These are phyloP conservation scores for Eucriotettix oculatus DNA, from an alignment of 2,888 invertebrate genomes.

Conservation along the genomic window DNA sequence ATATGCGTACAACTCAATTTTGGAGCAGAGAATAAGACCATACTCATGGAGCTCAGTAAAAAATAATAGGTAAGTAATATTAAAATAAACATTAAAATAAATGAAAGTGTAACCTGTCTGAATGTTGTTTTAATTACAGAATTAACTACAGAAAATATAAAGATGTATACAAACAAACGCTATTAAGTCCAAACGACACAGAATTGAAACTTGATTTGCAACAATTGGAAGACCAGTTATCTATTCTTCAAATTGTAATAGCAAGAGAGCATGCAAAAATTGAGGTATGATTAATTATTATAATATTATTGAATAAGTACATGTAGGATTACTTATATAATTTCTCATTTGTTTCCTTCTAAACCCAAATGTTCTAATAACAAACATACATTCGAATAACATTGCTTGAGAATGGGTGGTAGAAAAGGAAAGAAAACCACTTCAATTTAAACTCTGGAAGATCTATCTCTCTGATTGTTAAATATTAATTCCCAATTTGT, in stretches of 20 bases:
- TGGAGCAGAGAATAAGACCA: slow-evolving; percentile 54
- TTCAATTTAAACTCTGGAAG: too few species aligned
- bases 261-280: slow-evolving; percentile 66
- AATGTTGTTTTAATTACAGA: slow-evolving; percentile 16
- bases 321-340: slow-evolving; percentile 24
- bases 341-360: background rate
- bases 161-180: slow-evolving; percentile 48
- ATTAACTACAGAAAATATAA: slow-evolving; percentile 52
- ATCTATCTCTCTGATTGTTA: too few species aligned
- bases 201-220: slow-evolving; percentile 56
- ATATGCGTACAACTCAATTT: slow-evolving; percentile 50
- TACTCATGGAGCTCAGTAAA: slow-evolving; percentile 57
- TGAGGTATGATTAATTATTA: slow-evolving; percentile 35
- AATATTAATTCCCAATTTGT: too few species aligned
- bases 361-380: background rate
- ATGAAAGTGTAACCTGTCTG: background rate
- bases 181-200: slow-evolving; percentile 54
- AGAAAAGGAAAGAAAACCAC: too few species aligned
- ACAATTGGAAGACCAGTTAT: slow-evolving; percentile 56
- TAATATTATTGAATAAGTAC: background rate
- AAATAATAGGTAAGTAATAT: slow-evolving; percentile 35
- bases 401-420: too few species aligned
- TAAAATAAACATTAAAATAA: background rate
- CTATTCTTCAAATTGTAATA: slow-evolving; percentile 56
- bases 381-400: background rate